A percentile compares a stretch with the other conserved stretches of the same genome.
Conservation (phyloP, 1,140 invertebrate species). For the Drosophila parabipectinata region DNA sequence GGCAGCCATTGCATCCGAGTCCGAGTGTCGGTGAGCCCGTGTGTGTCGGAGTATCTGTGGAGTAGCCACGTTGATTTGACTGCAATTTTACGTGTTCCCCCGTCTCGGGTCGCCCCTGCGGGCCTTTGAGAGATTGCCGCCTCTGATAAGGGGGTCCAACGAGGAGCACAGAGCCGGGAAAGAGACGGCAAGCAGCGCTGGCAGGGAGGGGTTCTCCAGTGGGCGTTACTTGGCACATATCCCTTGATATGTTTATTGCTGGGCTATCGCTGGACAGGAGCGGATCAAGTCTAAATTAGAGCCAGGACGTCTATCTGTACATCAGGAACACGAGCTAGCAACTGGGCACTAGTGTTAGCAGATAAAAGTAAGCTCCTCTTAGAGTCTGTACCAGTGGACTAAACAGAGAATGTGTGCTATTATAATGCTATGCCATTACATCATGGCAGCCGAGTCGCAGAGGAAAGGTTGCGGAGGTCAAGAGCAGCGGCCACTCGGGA, state of each 20-base stretch:
- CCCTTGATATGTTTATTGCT: conserved; percentile 68
- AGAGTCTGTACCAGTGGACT: too few relatives aligned
- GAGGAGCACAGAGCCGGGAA: not conserved
- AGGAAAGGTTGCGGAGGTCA: conserved; percentile 40
- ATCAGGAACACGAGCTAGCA: conserved; percentile 21
- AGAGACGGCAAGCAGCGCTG: not conserved
- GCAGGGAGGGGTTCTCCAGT: conserved; percentile 19
- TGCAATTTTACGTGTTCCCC: conserved; percentile 56
- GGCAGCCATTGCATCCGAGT: conserved; percentile 60
- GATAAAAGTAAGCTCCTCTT: conserved; percentile 13
- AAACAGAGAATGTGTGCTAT: too few relatives aligned
- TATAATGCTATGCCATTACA: conserved; percentile 16
- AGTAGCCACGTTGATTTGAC: conserved; percentile 55
- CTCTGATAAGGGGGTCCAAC: conserved; percentile 52
- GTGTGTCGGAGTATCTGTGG: conserved; percentile 36
- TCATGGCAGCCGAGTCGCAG: conserved; percentile 18
- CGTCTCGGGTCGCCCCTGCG: conserved; percentile 15
- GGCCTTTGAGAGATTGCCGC: conserved; percentile 74
- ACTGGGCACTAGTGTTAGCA: not conserved
- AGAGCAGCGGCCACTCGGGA: conserved; percentile 47
- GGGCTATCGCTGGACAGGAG: conserved; percentile 3
- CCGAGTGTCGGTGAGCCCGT: conserved; percentile 17
- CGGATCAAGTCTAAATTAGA: conserved; percentile 16
- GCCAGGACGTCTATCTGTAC: conserved; percentile 18
- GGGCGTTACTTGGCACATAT: conserved; percentile 50